Evolutionary conservation across 2,888 invertebrate genomes (phyloP).

Genomic region (Itoplectis maculator): DNA sequence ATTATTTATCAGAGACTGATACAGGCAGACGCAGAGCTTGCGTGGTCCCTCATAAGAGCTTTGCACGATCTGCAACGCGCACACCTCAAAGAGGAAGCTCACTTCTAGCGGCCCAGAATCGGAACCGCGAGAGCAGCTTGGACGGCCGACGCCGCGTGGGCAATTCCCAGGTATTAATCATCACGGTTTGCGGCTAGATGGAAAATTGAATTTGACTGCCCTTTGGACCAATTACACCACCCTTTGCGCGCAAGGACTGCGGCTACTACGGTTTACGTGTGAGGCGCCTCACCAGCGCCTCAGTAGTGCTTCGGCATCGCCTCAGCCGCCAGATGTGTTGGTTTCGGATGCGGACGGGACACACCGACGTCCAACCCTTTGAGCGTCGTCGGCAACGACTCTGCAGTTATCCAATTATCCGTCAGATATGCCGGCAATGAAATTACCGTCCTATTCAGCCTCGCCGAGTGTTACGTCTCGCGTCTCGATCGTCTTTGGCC

Average conservation of each 20-base stretch:
- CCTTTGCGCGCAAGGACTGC: slow-evolving; percentile 62
- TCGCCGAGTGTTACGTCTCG: slow-evolving; percentile 67
- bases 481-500: background rate
- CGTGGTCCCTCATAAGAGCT: background rate
- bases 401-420: slow-evolving; percentile 70
- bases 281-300: background rate
- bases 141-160: slow-evolving; percentile 10
- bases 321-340: too few species aligned
- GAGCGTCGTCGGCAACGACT: slow-evolving; percentile 67
- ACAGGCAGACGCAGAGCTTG: background rate
- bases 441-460: slow-evolving; percentile 72
- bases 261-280: slow-evolving; percentile 23
- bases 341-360: too few species aligned
- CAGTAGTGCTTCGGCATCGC: too few species aligned
- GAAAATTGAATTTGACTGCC: slow-evolving; percentile 74
- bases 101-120: too few species aligned
- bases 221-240: slow-evolving; percentile 75
- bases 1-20: slow-evolving; percentile 4
- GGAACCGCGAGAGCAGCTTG: slow-evolving; percentile 16
- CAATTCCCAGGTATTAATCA: slow-evolving; percentile 67
- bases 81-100: background rate
- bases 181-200: slow-evolving; percentile 68
- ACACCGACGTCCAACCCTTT: slow-evolving; percentile 72
- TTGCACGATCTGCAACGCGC: background rate
- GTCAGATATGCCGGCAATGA: slow-evolving; percentile 71